Conservation (phyloP, 2,113 vertebrate species). For the Galbula dea region DNA sequence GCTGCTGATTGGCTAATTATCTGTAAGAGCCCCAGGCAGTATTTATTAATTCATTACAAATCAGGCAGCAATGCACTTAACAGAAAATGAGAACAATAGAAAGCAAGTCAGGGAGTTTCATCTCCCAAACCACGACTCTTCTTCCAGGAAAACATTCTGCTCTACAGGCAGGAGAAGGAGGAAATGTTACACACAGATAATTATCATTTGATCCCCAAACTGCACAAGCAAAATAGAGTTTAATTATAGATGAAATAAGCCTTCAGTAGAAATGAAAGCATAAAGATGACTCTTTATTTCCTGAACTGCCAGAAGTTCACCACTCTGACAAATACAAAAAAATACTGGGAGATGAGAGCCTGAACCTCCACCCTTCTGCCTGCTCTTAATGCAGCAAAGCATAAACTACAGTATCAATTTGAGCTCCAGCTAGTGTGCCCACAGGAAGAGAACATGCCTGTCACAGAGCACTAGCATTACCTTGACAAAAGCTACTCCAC, state of each 20-base stretch:
- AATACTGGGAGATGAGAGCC: background rate
- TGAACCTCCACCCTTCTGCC: background rate
- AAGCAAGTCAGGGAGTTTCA: background rate
- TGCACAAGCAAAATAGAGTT: background rate
- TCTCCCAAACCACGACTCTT: background rate
- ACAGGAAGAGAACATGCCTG: background rate
- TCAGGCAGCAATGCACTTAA: background rate
- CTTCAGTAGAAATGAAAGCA: slow-evolving; percentile 12
- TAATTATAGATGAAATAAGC: slow-evolving; percentile 40
- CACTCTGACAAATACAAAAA: background rate
- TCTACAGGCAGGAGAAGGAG: background rate
- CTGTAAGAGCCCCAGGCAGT: background rate
- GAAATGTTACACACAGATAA: background rate
- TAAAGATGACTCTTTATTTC: slow-evolving; percentile 5
- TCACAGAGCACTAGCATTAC: slow-evolving; percentile 70
- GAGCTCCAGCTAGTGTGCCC: background rate
- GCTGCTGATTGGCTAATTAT: background rate
- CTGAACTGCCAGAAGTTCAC: background rate
- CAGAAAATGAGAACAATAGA: background rate
- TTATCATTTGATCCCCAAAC: slow-evolving; percentile 25
- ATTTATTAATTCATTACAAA: background rate
- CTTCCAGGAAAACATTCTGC: background rate
- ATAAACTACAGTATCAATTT: background rate
- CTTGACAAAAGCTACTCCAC: slow-evolving; percentile 94
- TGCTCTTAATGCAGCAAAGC: background rate